Base-by-base conservation (phyloP, 1,140 invertebrate genomes). In the Wiebesia pumilae region DNA sequence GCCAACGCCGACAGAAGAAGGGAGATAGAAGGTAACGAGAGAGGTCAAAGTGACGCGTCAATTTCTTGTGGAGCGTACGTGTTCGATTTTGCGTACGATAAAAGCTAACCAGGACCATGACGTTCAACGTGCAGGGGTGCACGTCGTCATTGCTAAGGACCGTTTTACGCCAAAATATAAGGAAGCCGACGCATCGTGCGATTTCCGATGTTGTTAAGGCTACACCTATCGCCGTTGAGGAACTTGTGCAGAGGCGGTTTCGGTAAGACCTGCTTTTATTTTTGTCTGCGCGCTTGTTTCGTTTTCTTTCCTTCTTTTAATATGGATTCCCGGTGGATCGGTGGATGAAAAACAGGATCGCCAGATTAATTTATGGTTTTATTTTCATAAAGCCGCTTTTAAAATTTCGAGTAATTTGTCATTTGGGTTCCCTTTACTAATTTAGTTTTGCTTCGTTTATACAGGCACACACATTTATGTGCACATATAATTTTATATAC, bases 61-160 rank as follows among this genome's bases (percentile, higher is more conserved):
- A 30, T 35, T 33, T 30, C 47, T 75, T 21, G n/a, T n/a, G 9
- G 35, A 24, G 71, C 35, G 19, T 78, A 75, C 71, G 71, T 75
- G 71, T 21, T 51, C 54, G 33, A 0, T 3, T 30, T 9, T 40
- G 54, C 35, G 78, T 43, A 75, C 30, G 71, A 24, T 38, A 12
- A 75, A 10, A 12, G 3, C 1, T 10, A 12, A 27, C 71, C 19
- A 43, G 38, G 47, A 87, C 21, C 40, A 90, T 90, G 90, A 88
- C 88, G 77, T 89, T 88, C 71, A 78, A 82, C 79, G 85, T 87
- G 75, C 88, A 88, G 84, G 88, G 87, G 69, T 90, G 88, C 80
- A 82, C 87, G 9, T 62, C 87, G 77, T 73, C 89, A 58, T 62
- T 90, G 7, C 35, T 85, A 14, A 87, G 82, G 82, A 78, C 77